Base-by-base conservation (phyloP, 2,797 vertebrate genomes). In the Danio choprae region DNA sequence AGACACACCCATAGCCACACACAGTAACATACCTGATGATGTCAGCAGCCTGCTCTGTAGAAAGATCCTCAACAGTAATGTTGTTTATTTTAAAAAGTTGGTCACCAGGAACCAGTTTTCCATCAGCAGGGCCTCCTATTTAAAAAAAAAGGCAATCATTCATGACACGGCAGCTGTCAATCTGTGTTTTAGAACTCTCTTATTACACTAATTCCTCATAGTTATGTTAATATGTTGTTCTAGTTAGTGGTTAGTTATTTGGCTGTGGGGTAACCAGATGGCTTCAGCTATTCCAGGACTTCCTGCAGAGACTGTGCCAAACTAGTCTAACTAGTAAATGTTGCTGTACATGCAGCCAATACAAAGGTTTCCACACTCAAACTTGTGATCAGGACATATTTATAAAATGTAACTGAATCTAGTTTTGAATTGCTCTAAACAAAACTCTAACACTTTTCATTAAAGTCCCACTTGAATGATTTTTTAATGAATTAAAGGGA, bases 61-160 rank as follows among this genome's bases (percentile, higher is more conserved):
- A 95, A 85, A 96, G 43, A 60, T 95, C 92, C 46, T 96, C 95
- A 1, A 94, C 91, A 0, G 84, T 62, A 0, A 94, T 89, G 5
- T 94, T 93, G 90, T 98, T 98, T 93, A 99, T 96, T 77, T 89
- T 93, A 84, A 98, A 90, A 38, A 98, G 92, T 87, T 96, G 97
- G 89, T 99, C 98, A 0, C 96, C 96, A 0, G 96, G 94, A 87
- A 97, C 68, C 51, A 87, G 84, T 70, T 84, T 87, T 43, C 86
- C 82, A 5, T 87, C 86, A 22, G 84, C 82, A 53, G 86, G 84
- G 16, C 86, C 80, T 3, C 80, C 84, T 87, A 58, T 29, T 74
- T 3, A 82, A 74, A 82, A 50, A 82, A 20, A 70, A 51, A 74
- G 60, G 70, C 65, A 59, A 36, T 79, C 78, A 77, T 48, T 80